phyloP scores from a whole-genome alignment of 30 jellyfish, hydroid and myxozoan genomes.

The Aurelia sp. region DNA sequence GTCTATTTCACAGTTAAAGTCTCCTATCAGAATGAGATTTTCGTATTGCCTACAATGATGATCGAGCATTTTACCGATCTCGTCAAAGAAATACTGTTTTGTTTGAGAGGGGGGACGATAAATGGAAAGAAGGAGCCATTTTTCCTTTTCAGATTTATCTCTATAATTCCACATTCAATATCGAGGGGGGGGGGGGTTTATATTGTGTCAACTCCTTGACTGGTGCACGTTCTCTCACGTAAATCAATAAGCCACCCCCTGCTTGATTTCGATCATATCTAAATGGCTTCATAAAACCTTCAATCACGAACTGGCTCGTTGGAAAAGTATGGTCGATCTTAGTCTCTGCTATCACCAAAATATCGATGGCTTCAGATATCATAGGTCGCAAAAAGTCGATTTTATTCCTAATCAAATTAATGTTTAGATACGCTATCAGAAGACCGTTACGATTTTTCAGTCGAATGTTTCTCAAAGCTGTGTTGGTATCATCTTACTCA shows the following conservation, averaged over 20 bases:
- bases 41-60: conserved; percentile 11
- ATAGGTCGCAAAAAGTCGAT: conserved; percentile 18
- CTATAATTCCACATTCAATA: no score
- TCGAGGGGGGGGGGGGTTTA: no score
- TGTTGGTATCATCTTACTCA: no score
- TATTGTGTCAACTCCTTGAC: not conserved
- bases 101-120: conserved; percentile 33
- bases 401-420: not conserved
- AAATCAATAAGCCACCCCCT: not conserved
- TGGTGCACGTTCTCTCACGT: conserved; percentile 7
- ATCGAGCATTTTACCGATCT: conserved; percentile 44
- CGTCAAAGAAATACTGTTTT: conserved; percentile 38
- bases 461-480: no score
- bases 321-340: conserved; percentile 44
- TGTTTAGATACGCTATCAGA: no score
- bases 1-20: not conserved
- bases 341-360: conserved; percentile 32
- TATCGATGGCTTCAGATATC: conserved; percentile 2
- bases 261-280: conserved; percentile 7
- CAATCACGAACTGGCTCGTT: conserved; percentile 8
- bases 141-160: conserved; percentile 20
- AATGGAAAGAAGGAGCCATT: conserved; percentile 40
- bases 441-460: no score
- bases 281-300: not conserved
- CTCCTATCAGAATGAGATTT: no score